phyloP scores from a whole-genome alignment of 2,888 invertebrate genomes.

The Pheosia tremula region DNA sequence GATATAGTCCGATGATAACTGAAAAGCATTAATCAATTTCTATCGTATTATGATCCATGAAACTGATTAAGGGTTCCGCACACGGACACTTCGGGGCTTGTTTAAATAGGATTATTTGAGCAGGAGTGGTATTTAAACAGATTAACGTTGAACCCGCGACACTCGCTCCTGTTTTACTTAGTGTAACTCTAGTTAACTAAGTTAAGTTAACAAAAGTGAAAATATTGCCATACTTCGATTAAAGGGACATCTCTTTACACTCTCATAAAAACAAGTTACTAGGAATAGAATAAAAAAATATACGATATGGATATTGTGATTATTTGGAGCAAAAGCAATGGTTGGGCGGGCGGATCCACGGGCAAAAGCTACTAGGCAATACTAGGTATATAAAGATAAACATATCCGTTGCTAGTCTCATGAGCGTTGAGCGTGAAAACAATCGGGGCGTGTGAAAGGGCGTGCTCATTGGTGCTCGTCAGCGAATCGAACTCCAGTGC shows the following conservation, averaged over 20 bases:
- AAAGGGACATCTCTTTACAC: no score
- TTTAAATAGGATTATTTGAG: conserved; percentile 72
- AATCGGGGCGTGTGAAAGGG: neutral
- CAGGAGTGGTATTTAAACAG: conserved; percentile 62
- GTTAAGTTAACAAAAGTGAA: conserved; percentile 34
- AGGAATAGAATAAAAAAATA: no score
- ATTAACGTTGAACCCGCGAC: conserved; percentile 55
- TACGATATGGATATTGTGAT: no score
- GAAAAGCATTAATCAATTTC: neutral
- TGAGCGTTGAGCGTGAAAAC: conserved; percentile 24
- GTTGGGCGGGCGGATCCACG: no score
- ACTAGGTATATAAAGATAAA: no score
- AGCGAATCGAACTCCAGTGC: neutral
- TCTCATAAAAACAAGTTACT: no score
- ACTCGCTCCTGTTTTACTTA: conserved; percentile 43
- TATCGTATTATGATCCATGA: conserved; percentile 45
- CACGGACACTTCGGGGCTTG: conserved; percentile 68
- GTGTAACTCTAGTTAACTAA: neutral
- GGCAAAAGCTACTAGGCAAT: no score
- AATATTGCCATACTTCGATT: no score
- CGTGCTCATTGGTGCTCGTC: neutral
- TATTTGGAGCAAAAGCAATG: no score
- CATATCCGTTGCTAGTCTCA: conserved; percentile 11
- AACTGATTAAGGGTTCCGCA: conserved; percentile 62
- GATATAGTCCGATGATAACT: neutral